Evolutionary conservation across 2,797 vertebrate species (phyloP).

Genomic region (Linurgus olivaceus): DNA sequence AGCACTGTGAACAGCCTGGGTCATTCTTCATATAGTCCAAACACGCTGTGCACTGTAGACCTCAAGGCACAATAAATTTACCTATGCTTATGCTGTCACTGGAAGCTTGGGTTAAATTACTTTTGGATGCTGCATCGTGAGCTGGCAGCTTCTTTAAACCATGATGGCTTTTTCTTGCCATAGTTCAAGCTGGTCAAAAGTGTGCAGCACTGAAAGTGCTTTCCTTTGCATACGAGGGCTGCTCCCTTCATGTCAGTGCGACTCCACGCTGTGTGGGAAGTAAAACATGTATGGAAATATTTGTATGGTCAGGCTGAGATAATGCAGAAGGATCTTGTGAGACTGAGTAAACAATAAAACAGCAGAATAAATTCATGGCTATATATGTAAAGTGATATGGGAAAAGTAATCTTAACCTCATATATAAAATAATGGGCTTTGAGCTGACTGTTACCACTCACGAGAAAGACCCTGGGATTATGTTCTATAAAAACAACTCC

Average conservation of each 20-base stretch:
- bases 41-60: rapidly evolving
- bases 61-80: neutral
- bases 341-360: neutral
- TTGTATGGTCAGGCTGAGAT: neutral
- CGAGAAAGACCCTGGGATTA: constrained; percentile 29
- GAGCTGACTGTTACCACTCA: neutral
- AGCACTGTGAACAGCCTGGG: neutral
- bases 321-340: constrained; percentile 14
- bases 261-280: neutral
- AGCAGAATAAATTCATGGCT: constrained; percentile 3
- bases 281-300: neutral
- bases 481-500: constrained; percentile 45
- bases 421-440: constrained; percentile 19
- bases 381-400: neutral
- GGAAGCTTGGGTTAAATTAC: neutral
- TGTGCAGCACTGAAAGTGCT: neutral
- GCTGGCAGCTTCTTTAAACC: neutral
- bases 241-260: neutral
- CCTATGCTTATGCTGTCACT: neutral
- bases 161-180: neutral
- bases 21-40: neutral
- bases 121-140: neutral
- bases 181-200: neutral
- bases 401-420: constrained; percentile 35
- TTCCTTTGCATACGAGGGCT: neutral